Base-by-base conservation (phyloP, 2,113 vertebrate species). In the Tychaedon coryphoeus region DNA sequence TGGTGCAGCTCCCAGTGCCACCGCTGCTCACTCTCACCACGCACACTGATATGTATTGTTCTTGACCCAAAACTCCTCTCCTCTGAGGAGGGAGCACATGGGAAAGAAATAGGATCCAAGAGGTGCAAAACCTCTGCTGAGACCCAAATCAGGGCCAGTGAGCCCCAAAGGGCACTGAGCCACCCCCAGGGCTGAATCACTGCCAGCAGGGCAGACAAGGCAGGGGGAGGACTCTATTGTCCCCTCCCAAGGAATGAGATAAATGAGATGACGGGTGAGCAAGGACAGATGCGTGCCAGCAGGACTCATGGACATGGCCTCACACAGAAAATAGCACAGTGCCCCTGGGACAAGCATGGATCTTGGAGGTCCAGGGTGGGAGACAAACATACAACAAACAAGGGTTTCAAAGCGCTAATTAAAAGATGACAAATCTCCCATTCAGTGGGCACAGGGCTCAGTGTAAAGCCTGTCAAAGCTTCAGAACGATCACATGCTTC, bases 11-110 rank as follows among this genome's bases (percentile, higher is more conserved):
- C 33, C 24, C 9, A 8, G 60, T 18, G 8, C 38, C 23, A 24
- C 38, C 0, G 2, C 36, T 45, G 23, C 45, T 67, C 69, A 81
- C 28, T 24, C 43, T 45, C 36, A 23, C 16, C 3, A 2, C 1
- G 0, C 22, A 80, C 26, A 19, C 10, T 19, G 12, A 50, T 31
- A 50, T 6, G 15, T 19, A 50, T 24, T 1, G 0, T 4, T 58
- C 45, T 33, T 51, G 50, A 48, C 18, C 22, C 33, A 43, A 20
- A 43, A 73, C 10, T 16, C 23, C 43, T 26, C 17, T 26, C 9
- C 33, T 36, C 45, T 51, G 33, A 51, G 36, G 19, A 24, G 9
- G 29, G 19, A 57, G 6, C 14, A 18, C 17, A 69, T 2, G 19
- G 22, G 31, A 7, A 83, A 54, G 70, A 79, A 75, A 16, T 4